These are phyloP conservation scores for Brachyhypopomus occidentalis DNA, from an alignment of 2,113 vertebrate species.

Conservation along the genomic window DNA sequence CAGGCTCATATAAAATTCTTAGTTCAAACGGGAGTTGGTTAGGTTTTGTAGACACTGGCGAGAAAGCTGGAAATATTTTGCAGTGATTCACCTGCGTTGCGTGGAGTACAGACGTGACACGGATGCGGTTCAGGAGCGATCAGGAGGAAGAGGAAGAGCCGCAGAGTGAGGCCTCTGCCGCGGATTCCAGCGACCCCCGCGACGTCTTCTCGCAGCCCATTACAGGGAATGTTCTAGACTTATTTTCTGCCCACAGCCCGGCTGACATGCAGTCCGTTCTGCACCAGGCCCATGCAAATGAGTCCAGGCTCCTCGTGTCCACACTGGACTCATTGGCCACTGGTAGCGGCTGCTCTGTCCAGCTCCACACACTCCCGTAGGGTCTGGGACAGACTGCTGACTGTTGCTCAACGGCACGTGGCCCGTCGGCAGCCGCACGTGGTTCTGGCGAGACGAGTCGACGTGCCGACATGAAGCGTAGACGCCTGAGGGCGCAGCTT, in stretches of 20 bases:
- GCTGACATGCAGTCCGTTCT: not conserved
- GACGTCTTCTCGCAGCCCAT: no score
- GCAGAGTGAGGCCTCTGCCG: no score
- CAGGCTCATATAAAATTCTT: not conserved
- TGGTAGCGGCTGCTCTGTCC: not conserved
- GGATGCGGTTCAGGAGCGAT: no score
- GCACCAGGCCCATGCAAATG: not conserved
- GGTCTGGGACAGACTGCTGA: not conserved
- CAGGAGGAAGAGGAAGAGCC: not conserved
- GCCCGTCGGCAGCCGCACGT: no score
- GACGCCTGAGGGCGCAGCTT: not conserved
- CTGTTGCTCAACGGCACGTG: not conserved
- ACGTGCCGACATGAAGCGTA: no score
- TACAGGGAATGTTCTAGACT: not conserved
- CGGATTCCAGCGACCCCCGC: not conserved
- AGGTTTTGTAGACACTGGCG: not conserved
- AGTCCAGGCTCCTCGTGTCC: not conserved
- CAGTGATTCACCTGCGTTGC: not conserved
- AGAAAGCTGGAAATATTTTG: not conserved
- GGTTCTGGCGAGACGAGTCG: no score
- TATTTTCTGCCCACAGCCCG: not conserved
- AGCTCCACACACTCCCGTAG: not conserved
- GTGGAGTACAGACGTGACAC: not conserved
- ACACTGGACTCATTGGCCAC: not conserved
- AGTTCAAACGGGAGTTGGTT: not conserved